These are phyloP conservation scores for Drosophila lutescens DNA, from an alignment of 2,888 invertebrate genomes.

Conservation along the genomic window DNA sequence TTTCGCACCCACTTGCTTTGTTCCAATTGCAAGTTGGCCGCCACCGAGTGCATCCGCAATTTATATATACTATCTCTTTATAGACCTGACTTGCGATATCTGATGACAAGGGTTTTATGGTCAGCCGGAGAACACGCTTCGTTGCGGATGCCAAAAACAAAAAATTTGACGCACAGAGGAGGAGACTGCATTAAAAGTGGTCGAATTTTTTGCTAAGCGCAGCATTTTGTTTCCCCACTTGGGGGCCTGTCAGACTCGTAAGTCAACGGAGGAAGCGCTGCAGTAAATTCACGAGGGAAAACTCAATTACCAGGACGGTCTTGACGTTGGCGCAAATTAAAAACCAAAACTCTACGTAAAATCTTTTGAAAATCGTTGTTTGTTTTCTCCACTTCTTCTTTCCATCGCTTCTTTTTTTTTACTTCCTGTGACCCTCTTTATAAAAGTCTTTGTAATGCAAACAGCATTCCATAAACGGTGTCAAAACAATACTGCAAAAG, in stretches of 20 bases:
- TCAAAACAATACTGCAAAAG: constrained; percentile 47
- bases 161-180: constrained; percentile 14
- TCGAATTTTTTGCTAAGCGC: constrained; percentile 28
- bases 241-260: constrained; percentile 19
- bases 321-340: constrained; percentile 51
- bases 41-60: constrained; percentile 29
- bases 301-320: constrained; percentile 60
- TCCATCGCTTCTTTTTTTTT: not conserved
- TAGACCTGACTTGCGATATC: constrained; percentile 19
- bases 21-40: constrained; percentile 21
- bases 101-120: constrained; percentile 47
- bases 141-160: constrained; percentile 40
- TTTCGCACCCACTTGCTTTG: not conserved
- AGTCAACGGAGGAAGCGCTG: constrained; percentile 21
- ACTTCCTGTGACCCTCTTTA: constrained; percentile 19
- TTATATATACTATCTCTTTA: constrained; percentile 24
- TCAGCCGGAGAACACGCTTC: constrained; percentile 45
- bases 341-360: constrained; percentile 45
- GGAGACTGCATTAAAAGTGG: constrained; percentile 31
- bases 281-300: constrained; percentile 52
- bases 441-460: constrained; percentile 63
- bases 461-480: constrained; percentile 64
- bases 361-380: constrained; percentile 50
- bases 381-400: constrained; percentile 43
- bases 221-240: constrained; percentile 25